A percentile compares a stretch with the other conserved stretches of the same genome.
phyloP scores from a whole-genome alignment of 2,113 vertebrate species.

The Brachionichthys hirsutus region DNA sequence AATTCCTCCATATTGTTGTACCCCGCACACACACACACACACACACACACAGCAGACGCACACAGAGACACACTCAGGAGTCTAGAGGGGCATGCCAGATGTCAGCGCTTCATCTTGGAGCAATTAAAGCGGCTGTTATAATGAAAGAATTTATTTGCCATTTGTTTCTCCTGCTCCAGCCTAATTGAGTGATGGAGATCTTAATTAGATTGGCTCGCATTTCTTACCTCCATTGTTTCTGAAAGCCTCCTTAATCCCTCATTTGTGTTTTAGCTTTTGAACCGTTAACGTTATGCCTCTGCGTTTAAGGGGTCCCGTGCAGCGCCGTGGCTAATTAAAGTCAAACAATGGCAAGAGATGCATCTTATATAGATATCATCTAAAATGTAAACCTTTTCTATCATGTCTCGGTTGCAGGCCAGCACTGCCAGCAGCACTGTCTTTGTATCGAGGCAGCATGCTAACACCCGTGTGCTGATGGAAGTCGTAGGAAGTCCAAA shows the following conservation, averaged over 20 bases:
- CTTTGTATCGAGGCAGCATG: too few relatives aligned
- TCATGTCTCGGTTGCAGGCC: too few relatives aligned
- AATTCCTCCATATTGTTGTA: conserved; percentile 46
- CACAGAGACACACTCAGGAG: conserved; percentile 24
- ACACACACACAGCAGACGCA: conserved; percentile 19
- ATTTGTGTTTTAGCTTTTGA: conserved; percentile 38
- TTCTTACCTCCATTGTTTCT: conserved; percentile 49
- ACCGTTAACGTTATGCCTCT: conserved; percentile 29
- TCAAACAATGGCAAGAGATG: conserved; percentile 5
- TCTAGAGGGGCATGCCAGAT: conserved; percentile 68
- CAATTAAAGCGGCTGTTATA: conserved; percentile 70
- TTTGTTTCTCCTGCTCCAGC: conserved; percentile 67
- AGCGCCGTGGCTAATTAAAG: conserved; percentile 31
- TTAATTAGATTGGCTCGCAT: conserved; percentile 69
- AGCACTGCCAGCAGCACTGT: too few relatives aligned
- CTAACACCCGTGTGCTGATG: too few relatives aligned
- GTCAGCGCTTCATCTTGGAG: conserved; percentile 64
- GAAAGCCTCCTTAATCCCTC: conserved; percentile 49
- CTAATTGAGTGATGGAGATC: conserved; percentile 75
- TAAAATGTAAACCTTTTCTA: not conserved
- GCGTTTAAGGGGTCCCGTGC: conserved; percentile 28
- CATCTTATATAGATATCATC: not conserved
- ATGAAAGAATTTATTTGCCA: conserved; percentile 71
- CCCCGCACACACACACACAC: not conserved
- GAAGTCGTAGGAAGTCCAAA: too few relatives aligned